Evolutionary conservation across 2,113 vertebrate genomes (phyloP), one percentile per base, ranked within the genome.

Genomic region (Elephantulus edwardii): DNA sequence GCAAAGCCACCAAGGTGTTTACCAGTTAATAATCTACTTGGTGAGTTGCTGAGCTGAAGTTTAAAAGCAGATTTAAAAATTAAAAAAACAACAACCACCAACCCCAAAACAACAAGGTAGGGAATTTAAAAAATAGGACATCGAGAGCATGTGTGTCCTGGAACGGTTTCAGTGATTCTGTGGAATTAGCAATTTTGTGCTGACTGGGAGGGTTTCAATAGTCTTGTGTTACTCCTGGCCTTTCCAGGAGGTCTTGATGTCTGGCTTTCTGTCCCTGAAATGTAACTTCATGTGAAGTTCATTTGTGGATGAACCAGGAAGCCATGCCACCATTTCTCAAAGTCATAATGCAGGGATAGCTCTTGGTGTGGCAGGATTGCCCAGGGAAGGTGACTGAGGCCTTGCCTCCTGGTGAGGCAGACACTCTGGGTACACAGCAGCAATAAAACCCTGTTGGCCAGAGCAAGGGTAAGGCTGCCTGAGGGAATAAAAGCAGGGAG

Each of bases 21-120:
- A 6, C 81, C 81, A 81, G 94, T 96, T 96, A 96, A 95, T 96
- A 91, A 93, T 91, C 82, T 91, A 93, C 88, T 64, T 54, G 26
- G 58, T 46, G 9, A 91, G 46, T 88, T 88, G 76, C 58, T 91
- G 83, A 93, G 54, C 83, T 94, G 93, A 92, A 93, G 72, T 93
- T 93, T 95, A 91, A 95, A 64, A 90, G 88, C 76, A 38, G 52
- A 38, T 80, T 94, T 52, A 66, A 94, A 93, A n/a, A n/a, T n/a
- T n/a, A n/a, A 68, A 24, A 60, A 60, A 60, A 60, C 58, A 60
- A 30, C 54, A 14, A 95, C n/a, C n/a, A n/a, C n/a, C n/a, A n/a
- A n/a, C n/a, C n/a, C n/a, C n/a, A n/a, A n/a, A n/a, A n/a, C n/a
- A 92, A 92, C 54, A 91, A 89, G 78, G 64, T 60, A 82, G 75